Conservation (phyloP, 2,888 invertebrate genomes). For the Drosophila basisetae region DNA sequence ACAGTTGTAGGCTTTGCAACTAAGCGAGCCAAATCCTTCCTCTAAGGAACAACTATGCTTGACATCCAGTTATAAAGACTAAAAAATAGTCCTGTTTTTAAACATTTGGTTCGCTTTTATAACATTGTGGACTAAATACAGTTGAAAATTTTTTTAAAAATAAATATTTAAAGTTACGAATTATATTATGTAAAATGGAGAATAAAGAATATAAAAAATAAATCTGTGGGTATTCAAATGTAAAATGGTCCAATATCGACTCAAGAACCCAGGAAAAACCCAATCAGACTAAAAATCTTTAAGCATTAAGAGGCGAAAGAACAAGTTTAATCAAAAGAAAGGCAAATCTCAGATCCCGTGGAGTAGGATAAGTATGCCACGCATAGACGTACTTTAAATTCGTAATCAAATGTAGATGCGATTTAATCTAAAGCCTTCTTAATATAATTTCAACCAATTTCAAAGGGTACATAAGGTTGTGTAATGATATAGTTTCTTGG, state of each 20-base stretch:
- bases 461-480: neutral
- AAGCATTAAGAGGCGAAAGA: neutral
- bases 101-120: neutral
- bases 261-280: neutral
- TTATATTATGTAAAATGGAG: neutral
- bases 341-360: neutral
- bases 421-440: neutral
- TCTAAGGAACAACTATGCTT: neutral
- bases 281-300: neutral
- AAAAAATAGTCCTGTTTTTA: neutral
- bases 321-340: neutral
- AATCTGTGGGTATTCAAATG: rapidly evolving
- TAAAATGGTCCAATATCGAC: neutral
- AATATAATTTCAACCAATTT: neutral
- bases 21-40: neutral
- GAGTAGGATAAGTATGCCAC: neutral
- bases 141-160: rapidly evolving
- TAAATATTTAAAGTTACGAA: neutral
- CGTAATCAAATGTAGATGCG: neutral
- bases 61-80: neutral
- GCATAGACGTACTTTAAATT: neutral
- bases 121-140: neutral
- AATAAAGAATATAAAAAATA: neutral
- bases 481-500: neutral
- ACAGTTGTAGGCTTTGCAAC: conserved; percentile 2